Evolutionary conservation across 2,888 invertebrate species (phyloP), one percentile per base, ranked within the genome.

Genomic region (Elysia crispata): DNA sequence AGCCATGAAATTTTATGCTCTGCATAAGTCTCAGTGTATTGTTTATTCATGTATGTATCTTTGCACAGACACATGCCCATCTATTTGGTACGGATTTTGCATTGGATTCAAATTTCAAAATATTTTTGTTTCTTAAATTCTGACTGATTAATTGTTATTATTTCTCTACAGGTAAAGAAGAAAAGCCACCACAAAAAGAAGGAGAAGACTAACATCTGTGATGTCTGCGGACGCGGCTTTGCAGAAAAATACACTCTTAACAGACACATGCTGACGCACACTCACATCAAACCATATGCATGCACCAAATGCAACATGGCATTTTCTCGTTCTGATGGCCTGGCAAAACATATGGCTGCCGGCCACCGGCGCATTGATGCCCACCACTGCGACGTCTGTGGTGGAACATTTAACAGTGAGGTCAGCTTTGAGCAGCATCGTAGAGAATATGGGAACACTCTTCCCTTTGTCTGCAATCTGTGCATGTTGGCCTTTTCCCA

Each of bases 181-280:
- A 80, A 80, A 57, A 80, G 80, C 70, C 80, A 76, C 57, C 75
- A 80, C 25, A 75, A 76, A 57, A 80, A 80, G 73, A 80, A 80
- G n/a, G 83, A 83, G 50, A 79, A 81, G 66, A 81, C 80, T 1
- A 80, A 82, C 64, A 64, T 82, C 0, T 83, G 83, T 69, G 54
- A 72, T 5, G 80, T 81, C 20, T 83, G 83, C 28, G 81, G 81
- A 0, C 79, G 81, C 49, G 82, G 79, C 18, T 82, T 83, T 76
- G 81, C 83, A 1, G 81, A 81, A 50, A 81, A 80, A 28, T 82
- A 83, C 67, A 81, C 82, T 0, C 70, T 83, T 23, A 82, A 82
- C 25, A 79, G 83, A 0, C 83, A 83, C 74, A 82, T 82, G 81
- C 60, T 83, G 62, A 82, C 82, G 0, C 83, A 83, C 66, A 81